phyloP scores from a whole-genome alignment of 2,888 invertebrate genomes.

The Temnothorax ravouxi region DNA sequence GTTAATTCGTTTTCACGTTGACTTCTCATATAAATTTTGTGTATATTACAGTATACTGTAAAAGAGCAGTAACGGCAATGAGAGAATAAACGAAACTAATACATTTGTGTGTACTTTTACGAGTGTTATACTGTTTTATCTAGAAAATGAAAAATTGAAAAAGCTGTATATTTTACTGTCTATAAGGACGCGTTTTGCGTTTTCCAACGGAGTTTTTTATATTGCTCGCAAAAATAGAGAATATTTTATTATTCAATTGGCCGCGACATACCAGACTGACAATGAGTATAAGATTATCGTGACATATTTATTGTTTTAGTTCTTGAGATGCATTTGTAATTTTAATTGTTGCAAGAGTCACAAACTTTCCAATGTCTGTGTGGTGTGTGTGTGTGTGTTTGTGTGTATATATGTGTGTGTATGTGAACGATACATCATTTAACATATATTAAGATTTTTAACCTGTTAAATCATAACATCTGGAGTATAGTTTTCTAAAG shows the following conservation, averaged over 20 bases:
- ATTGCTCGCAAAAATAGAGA: slow-evolving; percentile 1
- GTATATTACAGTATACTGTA: not conserved
- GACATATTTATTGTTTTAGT: not conserved
- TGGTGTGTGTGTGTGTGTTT: too few relatives aligned
- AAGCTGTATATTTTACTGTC: not conserved
- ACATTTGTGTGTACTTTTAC: not conserved
- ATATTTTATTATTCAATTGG: slow-evolving; percentile 17
- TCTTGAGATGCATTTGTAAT: slow-evolving; percentile 4
- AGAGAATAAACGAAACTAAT: not conserved
- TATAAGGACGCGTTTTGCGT: not conserved
- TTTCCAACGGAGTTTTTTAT: not conserved
- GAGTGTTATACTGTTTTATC: not conserved
- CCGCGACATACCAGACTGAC: not conserved
- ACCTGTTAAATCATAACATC: not conserved
- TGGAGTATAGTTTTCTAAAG: not conserved
- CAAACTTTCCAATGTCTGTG: not conserved
- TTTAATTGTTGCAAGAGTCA: not conserved
- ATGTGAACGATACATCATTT: not conserved
- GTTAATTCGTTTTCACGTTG: not conserved
- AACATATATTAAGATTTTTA: not conserved
- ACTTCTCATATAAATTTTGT: not conserved
- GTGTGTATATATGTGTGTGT: too few relatives aligned
- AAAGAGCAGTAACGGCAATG: not conserved
- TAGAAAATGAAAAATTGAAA: slow-evolving; percentile 22
- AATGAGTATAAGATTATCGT: not conserved